These are phyloP conservation scores for Eupithecia subumbrata DNA, from an alignment of 2,888 invertebrate species.

Conservation along the genomic window DNA sequence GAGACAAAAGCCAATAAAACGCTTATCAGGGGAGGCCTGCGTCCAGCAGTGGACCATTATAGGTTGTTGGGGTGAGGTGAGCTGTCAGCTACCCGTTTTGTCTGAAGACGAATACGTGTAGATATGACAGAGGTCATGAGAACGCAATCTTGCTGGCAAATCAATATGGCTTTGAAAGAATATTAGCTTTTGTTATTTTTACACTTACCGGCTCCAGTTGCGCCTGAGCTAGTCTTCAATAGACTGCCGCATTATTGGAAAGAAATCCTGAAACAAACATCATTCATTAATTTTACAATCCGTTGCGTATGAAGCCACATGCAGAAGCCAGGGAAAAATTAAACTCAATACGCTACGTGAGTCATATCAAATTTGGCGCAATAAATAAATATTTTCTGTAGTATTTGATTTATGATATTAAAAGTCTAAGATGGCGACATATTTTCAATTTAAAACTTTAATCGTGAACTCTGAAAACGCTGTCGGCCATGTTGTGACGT, in stretches of 20 bases:
- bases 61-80: too few species aligned
- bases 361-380: too few species aligned
- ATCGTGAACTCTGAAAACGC: too few species aligned
- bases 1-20: too few species aligned
- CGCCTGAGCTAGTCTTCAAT: slow-evolving; percentile 76
- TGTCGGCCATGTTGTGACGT: too few species aligned
- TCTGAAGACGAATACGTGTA: background rate
- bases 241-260: slow-evolving; percentile 79
- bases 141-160: background rate
- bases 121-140: background rate
- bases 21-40: too few species aligned
- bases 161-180: background rate
- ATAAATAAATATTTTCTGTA: too few species aligned
- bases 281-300: background rate
- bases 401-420: too few species aligned
- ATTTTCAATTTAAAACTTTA: too few species aligned
- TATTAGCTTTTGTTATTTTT: too few species aligned
- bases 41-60: too few species aligned
- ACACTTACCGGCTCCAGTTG: slow-evolving; percentile 74
- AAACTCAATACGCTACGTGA: background rate
- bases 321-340: background rate
- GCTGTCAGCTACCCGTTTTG: background rate
- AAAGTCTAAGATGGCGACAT: too few species aligned
- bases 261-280: slow-evolving; percentile 74
- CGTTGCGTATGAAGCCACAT: background rate